These are phyloP conservation scores for Panagrolaimus sp. DNA, from an alignment of 1,140 invertebrate genomes.

Conservation along the genomic window DNA sequence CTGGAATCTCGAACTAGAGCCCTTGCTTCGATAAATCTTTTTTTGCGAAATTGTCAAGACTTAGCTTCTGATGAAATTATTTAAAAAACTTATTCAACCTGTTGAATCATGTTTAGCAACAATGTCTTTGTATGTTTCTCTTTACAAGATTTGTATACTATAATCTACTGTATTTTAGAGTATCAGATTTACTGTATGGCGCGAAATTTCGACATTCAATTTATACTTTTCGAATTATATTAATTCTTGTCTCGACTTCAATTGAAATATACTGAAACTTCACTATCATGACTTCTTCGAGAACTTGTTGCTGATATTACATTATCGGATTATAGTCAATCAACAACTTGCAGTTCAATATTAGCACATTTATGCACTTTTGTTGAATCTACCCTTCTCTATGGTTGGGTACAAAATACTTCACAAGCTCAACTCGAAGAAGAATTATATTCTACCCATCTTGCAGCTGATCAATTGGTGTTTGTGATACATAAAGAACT, in stretches of 20 bases:
- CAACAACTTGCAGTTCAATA: slow-evolving; percentile 85
- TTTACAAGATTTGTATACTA: not conserved
- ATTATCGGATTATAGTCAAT: slow-evolving; percentile 84
- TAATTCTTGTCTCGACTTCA: slow-evolving; percentile 38
- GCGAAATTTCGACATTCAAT: slow-evolving; percentile 42
- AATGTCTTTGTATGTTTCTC: not conserved
- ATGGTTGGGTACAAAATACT: slow-evolving; percentile 76
- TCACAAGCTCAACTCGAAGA: slow-evolving; percentile 89
- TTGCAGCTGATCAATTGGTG: slow-evolving; percentile 76
- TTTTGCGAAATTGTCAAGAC: slow-evolving; percentile 81
- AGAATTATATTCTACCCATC: slow-evolving; percentile 80
- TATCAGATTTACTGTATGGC: slow-evolving; percentile 45
- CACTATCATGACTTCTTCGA: slow-evolving; percentile 61
- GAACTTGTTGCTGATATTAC: slow-evolving; percentile 95
- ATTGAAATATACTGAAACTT: slow-evolving; percentile 28
- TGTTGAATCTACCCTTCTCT: slow-evolving; percentile 66
- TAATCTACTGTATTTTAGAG: not conserved
- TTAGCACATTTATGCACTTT: slow-evolving; percentile 76
- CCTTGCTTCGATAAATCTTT: slow-evolving; percentile 75
- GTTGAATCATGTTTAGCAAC: slow-evolving; percentile 12
- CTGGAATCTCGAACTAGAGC: slow-evolving; percentile 93
- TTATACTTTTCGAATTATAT: slow-evolving; percentile 49
- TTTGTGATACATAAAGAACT: slow-evolving; percentile 71
- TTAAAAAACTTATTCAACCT: slow-evolving; percentile 66
- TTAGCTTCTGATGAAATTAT: slow-evolving; percentile 84